Base-by-base conservation (phyloP, 2,888 invertebrate species). In the Trachelus stipa region DNA sequence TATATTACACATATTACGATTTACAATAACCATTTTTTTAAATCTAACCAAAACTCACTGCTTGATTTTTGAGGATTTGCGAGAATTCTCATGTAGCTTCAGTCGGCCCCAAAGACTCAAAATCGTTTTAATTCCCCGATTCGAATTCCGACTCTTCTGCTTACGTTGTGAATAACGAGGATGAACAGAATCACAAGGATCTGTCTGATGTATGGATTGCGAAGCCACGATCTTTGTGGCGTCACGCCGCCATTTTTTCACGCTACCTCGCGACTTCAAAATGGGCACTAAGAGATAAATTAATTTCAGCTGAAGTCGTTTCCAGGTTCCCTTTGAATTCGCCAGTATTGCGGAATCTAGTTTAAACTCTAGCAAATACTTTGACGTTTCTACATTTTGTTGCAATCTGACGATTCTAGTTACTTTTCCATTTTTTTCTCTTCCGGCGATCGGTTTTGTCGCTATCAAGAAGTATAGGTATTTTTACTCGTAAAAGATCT, bases 101-200 rank as follows among this genome's bases (percentile, higher is more conserved):
- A 87, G 34, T 74, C 81, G 85, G 35, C 79, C 78, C 82, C 84
- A 84, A 69, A 87, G 69, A 79, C 79, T 81, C 11, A 83, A 68
- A 68, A 87, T 77, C 23, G 82, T 75, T 76, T 81, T 82, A 12
- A 84, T 79, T 9, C 81, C 79, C 3, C 75, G 73, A 56, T 75
- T 75, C 69, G 33, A 75, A 73, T 77, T 35, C 12, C 74, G 73
- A 74, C 37, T 77, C 56, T 56, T 56, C 23, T 56, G 56, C 56
- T 56, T 56, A 9, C 56, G 56, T 56, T 56, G 56, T 3, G 9
- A 56, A 56, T 23, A 23, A 56, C 56, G 9, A 56, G 56, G 56
- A 56, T 23, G 23, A 56, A 56, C 6, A 23, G 78, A 69, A 75
- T 79, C 82, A n/a, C 68, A 78, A 68, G 69, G 79, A 69, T 83